These are phyloP conservation scores for Lasioglossum zephyrum DNA, from an alignment of 2,888 invertebrate species.

Conservation along the genomic window DNA sequence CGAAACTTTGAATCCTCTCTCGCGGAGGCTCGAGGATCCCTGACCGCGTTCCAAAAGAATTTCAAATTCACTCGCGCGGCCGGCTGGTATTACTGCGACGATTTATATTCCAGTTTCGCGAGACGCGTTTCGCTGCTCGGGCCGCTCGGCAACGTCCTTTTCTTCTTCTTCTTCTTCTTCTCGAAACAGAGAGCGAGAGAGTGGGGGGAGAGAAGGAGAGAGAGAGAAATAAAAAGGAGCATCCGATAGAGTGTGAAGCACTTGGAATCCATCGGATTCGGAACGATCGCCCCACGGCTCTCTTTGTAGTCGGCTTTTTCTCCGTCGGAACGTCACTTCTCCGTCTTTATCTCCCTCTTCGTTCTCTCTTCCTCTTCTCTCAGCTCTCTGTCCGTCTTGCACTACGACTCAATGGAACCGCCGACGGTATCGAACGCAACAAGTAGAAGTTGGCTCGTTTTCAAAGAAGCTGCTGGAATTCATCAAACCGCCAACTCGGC, in stretches of 20 bases:
- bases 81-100: conserved; percentile 9
- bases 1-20: conserved; percentile 42
- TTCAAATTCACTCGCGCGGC: conserved; percentile 22
- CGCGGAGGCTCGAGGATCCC: conserved; percentile 28
- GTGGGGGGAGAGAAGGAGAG: neutral
- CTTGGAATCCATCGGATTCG: conserved; percentile 23
- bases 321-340: neutral
- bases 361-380: conserved; percentile 14
- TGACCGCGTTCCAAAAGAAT: conserved; percentile 38
- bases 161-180: neutral
- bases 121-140: neutral
- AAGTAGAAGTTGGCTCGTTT: conserved; percentile 77
- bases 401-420: conserved; percentile 62
- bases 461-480: conserved; percentile 75
- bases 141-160: neutral
- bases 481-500: conserved; percentile 58
- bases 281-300: conserved; percentile 4
- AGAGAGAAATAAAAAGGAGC: neutral
- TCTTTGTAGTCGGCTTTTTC: conserved; percentile 20
- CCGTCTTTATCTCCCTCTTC: conserved; percentile 19
- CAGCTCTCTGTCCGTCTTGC: conserved; percentile 24
- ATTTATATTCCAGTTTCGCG: conserved; percentile 27
- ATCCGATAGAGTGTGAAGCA: conserved; percentile 22
- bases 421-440: conserved; percentile 73
- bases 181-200: neutral